Conservation (phyloP, 2,113 vertebrate species). For the Formicarius rufipectus region DNA sequence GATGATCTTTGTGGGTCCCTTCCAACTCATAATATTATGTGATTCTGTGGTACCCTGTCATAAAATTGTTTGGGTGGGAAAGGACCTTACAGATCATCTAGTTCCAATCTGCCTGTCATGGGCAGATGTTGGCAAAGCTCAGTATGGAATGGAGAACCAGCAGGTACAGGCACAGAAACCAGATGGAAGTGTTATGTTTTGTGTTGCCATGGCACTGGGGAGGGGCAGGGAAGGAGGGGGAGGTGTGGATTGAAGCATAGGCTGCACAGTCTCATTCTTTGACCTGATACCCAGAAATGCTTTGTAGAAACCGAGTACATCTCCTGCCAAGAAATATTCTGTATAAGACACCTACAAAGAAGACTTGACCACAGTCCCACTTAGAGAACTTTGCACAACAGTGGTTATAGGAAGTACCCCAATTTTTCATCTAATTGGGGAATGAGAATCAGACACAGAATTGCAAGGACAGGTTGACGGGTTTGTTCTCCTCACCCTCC, state of each 20-base stretch:
- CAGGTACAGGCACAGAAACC: not conserved
- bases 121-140: not conserved
- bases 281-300: not conserved
- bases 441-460: not conserved
- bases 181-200: not conserved
- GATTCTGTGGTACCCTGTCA: not conserved
- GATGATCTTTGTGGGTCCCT: not conserved
- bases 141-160: not conserved
- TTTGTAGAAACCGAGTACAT: not conserved
- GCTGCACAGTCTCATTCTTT: not conserved
- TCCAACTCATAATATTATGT: not conserved
- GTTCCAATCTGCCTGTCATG: not conserved
- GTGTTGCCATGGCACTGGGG: not conserved
- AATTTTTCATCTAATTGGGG: not conserved
- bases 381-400: not conserved
- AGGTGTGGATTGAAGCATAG: not conserved
- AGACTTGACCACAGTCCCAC: not conserved
- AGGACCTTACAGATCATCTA: not conserved
- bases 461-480: not conserved
- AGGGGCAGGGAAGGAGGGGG: accelerated
- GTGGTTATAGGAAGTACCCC: not conserved
- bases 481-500: not conserved
- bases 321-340: not conserved
- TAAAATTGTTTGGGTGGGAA: not conserved
- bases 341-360: not conserved